Percentiles rank a stretch among this genome's conserved stretches.
phyloP scores from a whole-genome alignment of 1,140 invertebrate species.

The Drosophila athabasca region DNA sequence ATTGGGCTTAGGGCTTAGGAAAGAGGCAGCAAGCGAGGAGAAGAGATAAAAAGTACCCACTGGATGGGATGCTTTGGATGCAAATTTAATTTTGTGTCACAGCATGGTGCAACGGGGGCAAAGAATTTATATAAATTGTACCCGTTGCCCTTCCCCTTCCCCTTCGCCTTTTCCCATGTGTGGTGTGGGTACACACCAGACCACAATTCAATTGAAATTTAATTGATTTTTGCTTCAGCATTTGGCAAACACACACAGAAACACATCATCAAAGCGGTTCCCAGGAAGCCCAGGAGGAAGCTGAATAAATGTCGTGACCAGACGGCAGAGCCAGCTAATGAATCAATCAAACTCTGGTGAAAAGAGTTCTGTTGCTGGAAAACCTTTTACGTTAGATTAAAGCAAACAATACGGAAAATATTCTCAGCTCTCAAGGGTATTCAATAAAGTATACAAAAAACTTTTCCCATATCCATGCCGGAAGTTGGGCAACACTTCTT shows the following conservation, averaged over 20 bases:
- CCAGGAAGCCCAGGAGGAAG: constrained; percentile 7
- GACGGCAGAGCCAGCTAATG: neutral
- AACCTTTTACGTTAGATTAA: no score
- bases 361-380: no score
- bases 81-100: constrained; percentile 64
- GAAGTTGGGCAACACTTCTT: no score
- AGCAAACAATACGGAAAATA: no score
- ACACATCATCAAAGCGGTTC: constrained; percentile 25
- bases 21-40: neutral
- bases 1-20: constrained; percentile 20
- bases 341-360: constrained; percentile 9
- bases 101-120: constrained; percentile 44
- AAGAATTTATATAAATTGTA: constrained; percentile 46
- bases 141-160: neutral
- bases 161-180: neutral
- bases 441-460: no score
- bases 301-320: constrained; percentile 35
- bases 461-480: no score
- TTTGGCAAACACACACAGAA: constrained; percentile 21
- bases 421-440: no score
- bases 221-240: constrained; percentile 55
- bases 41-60: constrained; percentile 25
- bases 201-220: constrained; percentile 61
- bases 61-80: constrained; percentile 31
- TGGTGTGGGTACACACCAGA: no score